Evolutionary conservation across 2,888 invertebrate species (phyloP).

Genomic region (Phrixothrix hirtus): DNA sequence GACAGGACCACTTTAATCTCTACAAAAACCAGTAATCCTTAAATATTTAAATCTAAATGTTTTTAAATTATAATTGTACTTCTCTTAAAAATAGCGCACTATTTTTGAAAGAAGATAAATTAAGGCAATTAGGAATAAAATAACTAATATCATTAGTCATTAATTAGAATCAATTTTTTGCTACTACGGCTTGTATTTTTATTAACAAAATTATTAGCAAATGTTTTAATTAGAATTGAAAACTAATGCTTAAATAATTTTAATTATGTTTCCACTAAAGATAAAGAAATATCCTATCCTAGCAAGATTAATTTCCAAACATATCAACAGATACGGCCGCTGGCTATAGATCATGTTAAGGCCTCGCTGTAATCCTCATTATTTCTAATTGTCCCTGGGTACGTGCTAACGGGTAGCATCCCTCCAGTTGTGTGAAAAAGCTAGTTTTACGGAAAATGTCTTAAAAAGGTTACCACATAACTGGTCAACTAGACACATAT

Average conservation of each 20-base stretch:
- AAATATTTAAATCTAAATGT: no score
- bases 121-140: no score
- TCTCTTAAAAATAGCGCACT: no score
- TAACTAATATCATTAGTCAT: neutral
- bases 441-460: conserved; percentile 2
- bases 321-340: conserved; percentile 37
- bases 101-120: no score
- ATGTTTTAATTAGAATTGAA: conserved; percentile 3
- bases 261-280: conserved; percentile 5
- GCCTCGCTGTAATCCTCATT: conserved; percentile 52
- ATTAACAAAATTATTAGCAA: no score
- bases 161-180: no score
- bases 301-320: conserved; percentile 36
- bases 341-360: conserved; percentile 50
- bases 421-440: conserved; percentile 32
- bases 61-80: no score
- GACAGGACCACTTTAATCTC: no score
- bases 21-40: no score
- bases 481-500: conserved; percentile 48
- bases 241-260: neutral
- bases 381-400: conserved; percentile 54
- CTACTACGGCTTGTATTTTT: no score
- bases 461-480: conserved; percentile 14
- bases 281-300: conserved; percentile 7
- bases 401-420: conserved; percentile 49